Percentiles rank a stretch among this genome's conserved stretches.
Conservation (phyloP, 2,113 vertebrate genomes). For the Mastomys natalensis region DNA sequence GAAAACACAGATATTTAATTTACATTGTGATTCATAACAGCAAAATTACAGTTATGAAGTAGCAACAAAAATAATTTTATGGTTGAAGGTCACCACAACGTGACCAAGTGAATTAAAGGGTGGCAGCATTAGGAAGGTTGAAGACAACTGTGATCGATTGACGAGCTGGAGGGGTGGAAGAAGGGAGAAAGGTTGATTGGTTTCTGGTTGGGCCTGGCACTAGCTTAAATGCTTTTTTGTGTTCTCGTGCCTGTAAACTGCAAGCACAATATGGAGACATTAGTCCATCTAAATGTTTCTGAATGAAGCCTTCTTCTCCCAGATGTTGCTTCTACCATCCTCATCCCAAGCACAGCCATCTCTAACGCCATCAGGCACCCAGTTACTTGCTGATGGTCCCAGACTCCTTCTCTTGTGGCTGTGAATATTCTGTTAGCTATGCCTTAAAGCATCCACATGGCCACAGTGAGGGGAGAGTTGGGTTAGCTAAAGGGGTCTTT, state of each 20-base stretch:
- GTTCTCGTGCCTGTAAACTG: neutral
- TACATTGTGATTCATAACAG: neutral
- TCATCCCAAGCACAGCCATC: neutral
- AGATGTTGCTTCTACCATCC: neutral
- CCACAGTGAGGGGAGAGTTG: neutral
- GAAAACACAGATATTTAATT: neutral
- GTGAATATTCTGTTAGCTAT: neutral
- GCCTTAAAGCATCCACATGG: neutral
- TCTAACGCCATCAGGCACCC: neutral
- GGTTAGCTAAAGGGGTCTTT: neutral
- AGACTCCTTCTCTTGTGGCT: neutral
- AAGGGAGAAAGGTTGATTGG: accelerated
- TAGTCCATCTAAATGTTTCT: conserved; percentile 17
- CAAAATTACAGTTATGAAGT: neutral
- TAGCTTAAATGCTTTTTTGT: neutral
- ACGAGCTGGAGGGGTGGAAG: neutral
- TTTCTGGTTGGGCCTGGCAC: neutral
- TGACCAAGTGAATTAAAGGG: neutral
- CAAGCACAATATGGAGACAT: neutral
- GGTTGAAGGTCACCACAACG: neutral
- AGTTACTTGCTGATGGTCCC: neutral
- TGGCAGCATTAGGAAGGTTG: neutral
- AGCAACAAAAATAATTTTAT: neutral
- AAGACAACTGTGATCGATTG: neutral
- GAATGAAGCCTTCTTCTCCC: neutral